Conservation (phyloP, 1,140 invertebrate species). For the Eupeodes corollae region DNA sequence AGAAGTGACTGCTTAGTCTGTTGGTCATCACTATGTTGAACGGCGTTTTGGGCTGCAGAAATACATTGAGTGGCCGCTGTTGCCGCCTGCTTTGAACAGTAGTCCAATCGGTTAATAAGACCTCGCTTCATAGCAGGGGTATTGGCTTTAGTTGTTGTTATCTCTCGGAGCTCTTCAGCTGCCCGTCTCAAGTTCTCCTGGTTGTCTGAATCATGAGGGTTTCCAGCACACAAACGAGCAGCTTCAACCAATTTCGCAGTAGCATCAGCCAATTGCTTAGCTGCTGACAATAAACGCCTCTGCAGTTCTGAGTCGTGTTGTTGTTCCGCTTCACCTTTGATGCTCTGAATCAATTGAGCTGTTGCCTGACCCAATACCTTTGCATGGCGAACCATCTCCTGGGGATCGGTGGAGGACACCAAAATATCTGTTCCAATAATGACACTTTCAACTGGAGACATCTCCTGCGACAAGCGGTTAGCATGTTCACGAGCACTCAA, state of each 20-base stretch:
- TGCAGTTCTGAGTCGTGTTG: constrained; percentile 83
- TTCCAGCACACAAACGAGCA: constrained; percentile 78
- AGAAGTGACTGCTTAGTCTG: constrained; percentile 48
- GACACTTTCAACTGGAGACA: constrained; percentile 77
- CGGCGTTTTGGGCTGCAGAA: constrained; percentile 67
- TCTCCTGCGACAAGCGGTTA: constrained; percentile 51
- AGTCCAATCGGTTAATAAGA: constrained; percentile 60
- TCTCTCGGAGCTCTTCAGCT: constrained; percentile 82
- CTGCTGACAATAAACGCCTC: constrained; percentile 77
- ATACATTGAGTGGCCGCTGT: constrained; percentile 85
- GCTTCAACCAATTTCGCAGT: constrained; percentile 94
- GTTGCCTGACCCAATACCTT: constrained; percentile 86
- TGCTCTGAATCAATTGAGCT: constrained; percentile 81
- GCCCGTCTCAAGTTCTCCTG: constrained; percentile 76
- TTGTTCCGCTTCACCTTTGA: constrained; percentile 83
- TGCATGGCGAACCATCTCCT: constrained; percentile 92
- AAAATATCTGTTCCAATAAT: constrained; percentile 81
- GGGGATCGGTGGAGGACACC: constrained; percentile 72
- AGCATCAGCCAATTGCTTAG: constrained; percentile 88
- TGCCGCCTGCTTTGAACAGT: constrained; percentile 76
- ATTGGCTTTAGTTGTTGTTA: constrained; percentile 71
- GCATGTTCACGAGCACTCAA: constrained; percentile 42
- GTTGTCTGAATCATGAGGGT: constrained; percentile 69
- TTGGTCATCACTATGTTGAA: constrained; percentile 43
- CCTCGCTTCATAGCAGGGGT: constrained; percentile 65